Evolutionary conservation across 2,797 vertebrate species (phyloP).

Genomic region (Spondyliosoma cantharus): DNA sequence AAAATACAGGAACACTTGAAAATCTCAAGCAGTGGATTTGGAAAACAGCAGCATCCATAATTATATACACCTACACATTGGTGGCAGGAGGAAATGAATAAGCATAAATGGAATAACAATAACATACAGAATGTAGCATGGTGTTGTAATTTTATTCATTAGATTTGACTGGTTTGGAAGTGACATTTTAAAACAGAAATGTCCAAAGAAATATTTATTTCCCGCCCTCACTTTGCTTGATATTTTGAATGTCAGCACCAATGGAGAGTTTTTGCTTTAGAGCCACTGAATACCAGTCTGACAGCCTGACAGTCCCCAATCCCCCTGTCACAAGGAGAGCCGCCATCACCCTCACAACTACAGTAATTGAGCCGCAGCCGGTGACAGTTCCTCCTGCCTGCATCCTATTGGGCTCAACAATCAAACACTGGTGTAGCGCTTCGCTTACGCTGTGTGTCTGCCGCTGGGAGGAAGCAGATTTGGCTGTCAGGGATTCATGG

Average conservation of each 20-base stretch:
- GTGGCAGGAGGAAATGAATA: slow-evolving; percentile 20
- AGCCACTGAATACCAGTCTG: slow-evolving; percentile 63
- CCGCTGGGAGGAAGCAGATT: slow-evolving; percentile 40
- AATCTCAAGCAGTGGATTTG: slow-evolving; percentile 17
- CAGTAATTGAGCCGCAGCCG: slow-evolving; percentile 70
- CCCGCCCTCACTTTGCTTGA: slow-evolving; percentile 30
- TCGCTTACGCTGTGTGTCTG: slow-evolving; percentile 34
- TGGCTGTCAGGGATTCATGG: slow-evolving; percentile 48
- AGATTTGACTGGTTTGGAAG: slow-evolving; percentile 23
- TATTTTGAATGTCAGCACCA: slow-evolving; percentile 47
- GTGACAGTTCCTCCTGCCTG: slow-evolving; percentile 64
- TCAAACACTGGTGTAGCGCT: slow-evolving; percentile 52
- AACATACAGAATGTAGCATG: neutral
- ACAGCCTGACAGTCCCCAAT: slow-evolving; percentile 66
- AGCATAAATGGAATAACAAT: slow-evolving; percentile 32
- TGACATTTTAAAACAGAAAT: slow-evolving; percentile 33
- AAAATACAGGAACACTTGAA: slow-evolving; percentile 36
- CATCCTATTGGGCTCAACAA: slow-evolving; percentile 61
- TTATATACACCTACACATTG: slow-evolving; percentile 44
- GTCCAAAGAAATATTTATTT: slow-evolving; percentile 25
- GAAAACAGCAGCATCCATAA: slow-evolving; percentile 23
- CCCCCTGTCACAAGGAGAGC: slow-evolving; percentile 56
- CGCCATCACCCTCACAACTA: slow-evolving; percentile 56
- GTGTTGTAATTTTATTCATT: slow-evolving; percentile 40
- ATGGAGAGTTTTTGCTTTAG: slow-evolving; percentile 56